phyloP scores from a whole-genome alignment of 2,888 invertebrate species.

The Amaurobius ferox region DNA sequence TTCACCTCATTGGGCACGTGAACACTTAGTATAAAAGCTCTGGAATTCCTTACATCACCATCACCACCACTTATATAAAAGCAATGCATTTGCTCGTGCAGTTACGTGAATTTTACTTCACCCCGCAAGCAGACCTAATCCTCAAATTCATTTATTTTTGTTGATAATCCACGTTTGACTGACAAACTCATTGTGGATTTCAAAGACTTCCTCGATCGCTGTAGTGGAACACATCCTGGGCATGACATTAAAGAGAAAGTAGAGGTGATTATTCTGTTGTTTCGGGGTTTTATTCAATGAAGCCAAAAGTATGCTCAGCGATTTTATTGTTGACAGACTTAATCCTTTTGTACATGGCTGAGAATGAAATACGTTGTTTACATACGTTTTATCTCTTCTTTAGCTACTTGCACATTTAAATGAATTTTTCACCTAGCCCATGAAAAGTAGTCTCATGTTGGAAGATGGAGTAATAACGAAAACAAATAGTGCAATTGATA shows the following conservation, averaged over 20 bases:
- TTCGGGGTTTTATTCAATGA: background rate
- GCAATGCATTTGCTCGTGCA: background rate
- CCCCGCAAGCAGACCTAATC: background rate
- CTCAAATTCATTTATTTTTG: background rate
- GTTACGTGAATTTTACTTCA: background rate
- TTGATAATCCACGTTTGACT: conserved; percentile 60
- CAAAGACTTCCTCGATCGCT: conserved; percentile 36
- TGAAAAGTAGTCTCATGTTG: no score
- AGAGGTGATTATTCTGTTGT: conserved; percentile 33
- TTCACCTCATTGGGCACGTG: no score
- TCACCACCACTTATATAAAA: background rate
- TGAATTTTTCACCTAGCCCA: no score
- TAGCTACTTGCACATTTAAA: background rate
- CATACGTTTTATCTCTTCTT: background rate
- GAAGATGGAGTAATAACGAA: no score
- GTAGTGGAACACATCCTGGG: conserved; percentile 32
- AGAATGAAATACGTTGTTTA: background rate
- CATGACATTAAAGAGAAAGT: conserved; percentile 48
- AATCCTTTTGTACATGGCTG: background rate
- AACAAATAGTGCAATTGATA: no score
- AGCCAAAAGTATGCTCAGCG: conserved; percentile 5
- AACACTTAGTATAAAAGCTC: background rate
- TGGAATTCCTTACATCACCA: background rate
- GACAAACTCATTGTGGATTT: conserved; percentile 42
- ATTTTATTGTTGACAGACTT: conserved; percentile 9